Percentiles rank a stretch among this genome's conserved stretches.
Evolutionary conservation across 2,113 vertebrate genomes (phyloP).

Genomic region (Rattus norvegicus): DNA sequence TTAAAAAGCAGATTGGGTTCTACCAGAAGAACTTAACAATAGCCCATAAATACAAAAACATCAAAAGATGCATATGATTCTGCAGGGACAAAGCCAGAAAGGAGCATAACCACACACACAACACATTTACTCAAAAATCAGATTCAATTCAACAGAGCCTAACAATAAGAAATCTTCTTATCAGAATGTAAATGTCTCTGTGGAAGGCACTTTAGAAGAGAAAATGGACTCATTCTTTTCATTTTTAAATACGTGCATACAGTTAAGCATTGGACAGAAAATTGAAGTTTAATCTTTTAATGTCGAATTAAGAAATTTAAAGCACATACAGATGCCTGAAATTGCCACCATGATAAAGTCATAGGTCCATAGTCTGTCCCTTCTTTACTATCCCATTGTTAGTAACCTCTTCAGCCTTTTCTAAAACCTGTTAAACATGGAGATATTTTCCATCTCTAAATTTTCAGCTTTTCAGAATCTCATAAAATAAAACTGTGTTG

Average conservation of each 20-base stretch:
- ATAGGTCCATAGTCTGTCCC: not conserved
- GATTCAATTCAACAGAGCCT: not conserved
- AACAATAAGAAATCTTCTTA: not conserved
- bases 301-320: constrained; percentile 8
- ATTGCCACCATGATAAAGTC: not conserved
- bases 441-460: not conserved
- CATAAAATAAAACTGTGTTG: not conserved
- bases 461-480: not conserved
- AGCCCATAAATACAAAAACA: not conserved
- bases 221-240: not conserved
- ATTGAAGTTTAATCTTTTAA: not conserved
- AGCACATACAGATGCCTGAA: not conserved
- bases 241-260: not conserved
- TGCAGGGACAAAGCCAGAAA: not conserved
- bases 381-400: not conserved
- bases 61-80: not conserved
- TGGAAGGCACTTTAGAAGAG: too few species aligned
- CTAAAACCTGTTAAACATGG: not conserved
- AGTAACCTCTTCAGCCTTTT: not conserved
- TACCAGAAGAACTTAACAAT: not conserved
- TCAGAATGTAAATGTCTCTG: not conserved
- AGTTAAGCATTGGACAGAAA: not conserved
- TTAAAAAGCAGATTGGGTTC: not conserved
- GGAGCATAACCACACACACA: not conserved
- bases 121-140: not conserved